A percentile compares a stretch with the other conserved stretches of the same genome.
phyloP scores from a whole-genome alignment of 2,888 invertebrate species.

The Microplitis deprimator region DNA sequence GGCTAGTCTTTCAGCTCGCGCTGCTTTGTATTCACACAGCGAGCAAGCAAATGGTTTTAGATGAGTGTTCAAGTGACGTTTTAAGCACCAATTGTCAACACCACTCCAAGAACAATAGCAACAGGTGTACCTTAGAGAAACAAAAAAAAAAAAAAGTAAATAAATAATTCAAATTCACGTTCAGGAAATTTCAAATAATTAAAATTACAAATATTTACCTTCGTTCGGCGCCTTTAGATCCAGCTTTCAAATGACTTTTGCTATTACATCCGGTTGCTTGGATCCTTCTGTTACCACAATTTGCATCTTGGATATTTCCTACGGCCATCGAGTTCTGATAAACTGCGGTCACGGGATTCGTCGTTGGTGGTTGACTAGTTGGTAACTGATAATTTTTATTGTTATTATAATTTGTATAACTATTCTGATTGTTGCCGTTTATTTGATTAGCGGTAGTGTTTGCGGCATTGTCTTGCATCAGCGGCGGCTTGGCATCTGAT shows the following conservation, averaged over 20 bases:
- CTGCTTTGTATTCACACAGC: conserved; percentile 94
- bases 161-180: neutral
- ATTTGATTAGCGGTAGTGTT: conserved; percentile 41
- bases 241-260: conserved; percentile 65
- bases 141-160: conserved; percentile 6
- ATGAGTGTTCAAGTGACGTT: conserved; percentile 93
- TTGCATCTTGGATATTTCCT: conserved; percentile 59
- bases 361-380: conserved; percentile 51
- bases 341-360: conserved; percentile 49
- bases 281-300: conserved; percentile 58
- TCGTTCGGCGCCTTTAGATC: conserved; percentile 62
- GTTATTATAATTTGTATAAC: conserved; percentile 58
- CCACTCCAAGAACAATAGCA: conserved; percentile 94
- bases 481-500: conserved; percentile 22
- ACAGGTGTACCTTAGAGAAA: conserved; percentile 80
- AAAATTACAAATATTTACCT: conserved; percentile 52
- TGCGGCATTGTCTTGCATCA: conserved; percentile 43
- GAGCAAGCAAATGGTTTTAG: conserved; percentile 92
- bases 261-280: conserved; percentile 68
- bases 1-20: conserved; percentile 89
- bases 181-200: neutral
- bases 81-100: conserved; percentile 94
- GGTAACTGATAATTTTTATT: conserved; percentile 63
- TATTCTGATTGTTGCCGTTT: conserved; percentile 56
- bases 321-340: conserved; percentile 62